phyloP scores from a whole-genome alignment of 2,888 invertebrate species.

The Cenopis cana region DNA sequence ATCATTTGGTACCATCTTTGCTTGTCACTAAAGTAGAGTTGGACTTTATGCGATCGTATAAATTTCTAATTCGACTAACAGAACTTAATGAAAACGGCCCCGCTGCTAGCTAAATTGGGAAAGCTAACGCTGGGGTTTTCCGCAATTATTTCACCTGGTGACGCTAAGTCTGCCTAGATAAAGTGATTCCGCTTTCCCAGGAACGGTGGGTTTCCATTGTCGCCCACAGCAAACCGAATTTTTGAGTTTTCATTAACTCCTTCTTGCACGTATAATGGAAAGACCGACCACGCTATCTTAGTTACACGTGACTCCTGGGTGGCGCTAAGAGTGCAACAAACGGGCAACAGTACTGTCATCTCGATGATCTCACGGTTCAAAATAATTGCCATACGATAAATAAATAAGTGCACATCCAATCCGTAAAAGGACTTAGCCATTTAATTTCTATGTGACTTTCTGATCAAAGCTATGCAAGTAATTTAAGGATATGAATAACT shows the following conservation, averaged over 20 bases:
- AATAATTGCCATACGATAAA: too few species aligned
- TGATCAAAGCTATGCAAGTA: too few species aligned
- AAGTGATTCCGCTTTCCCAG: slow-evolving; percentile 37
- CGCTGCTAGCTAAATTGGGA: slow-evolving; percentile 37
- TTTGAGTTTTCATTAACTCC: not conserved
- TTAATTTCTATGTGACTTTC: too few species aligned
- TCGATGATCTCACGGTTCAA: too few species aligned
- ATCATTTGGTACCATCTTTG: not conserved
- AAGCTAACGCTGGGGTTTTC: slow-evolving; percentile 39
- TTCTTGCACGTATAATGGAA: too few species aligned
- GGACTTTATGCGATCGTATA: slow-evolving; percentile 29
- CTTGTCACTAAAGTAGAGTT: not conserved
- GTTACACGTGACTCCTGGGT: too few species aligned
- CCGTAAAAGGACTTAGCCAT: too few species aligned
- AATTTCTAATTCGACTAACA: slow-evolving; percentile 24
- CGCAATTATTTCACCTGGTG: slow-evolving; percentile 44
- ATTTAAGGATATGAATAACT: too few species aligned
- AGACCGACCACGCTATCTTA: too few species aligned
- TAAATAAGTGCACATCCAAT: too few species aligned
- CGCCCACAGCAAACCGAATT: not conserved
- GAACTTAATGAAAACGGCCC: slow-evolving; percentile 32
- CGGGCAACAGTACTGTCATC: too few species aligned
- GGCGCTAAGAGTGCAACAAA: too few species aligned
- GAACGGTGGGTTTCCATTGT: slow-evolving; percentile 15
- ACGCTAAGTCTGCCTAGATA: slow-evolving; percentile 44